Conservation (phyloP, 2,888 invertebrate species). For the Drosophila seclusa region DNA sequence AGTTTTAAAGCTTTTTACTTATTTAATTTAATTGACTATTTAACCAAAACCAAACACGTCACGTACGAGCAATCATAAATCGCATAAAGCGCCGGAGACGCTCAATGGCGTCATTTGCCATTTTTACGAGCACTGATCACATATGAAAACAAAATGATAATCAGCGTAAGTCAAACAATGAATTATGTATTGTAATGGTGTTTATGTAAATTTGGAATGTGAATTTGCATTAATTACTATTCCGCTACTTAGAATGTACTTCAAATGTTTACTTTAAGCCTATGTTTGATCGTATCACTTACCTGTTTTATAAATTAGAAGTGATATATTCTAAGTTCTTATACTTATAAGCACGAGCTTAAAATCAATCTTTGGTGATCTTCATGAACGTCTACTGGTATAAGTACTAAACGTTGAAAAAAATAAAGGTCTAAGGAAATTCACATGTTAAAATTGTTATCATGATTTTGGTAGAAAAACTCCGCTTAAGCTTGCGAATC, state of each 20-base stretch:
- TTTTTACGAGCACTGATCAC: conserved; percentile 52
- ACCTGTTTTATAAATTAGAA: not conserved
- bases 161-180: conserved; percentile 58
- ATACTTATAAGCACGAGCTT: conserved; percentile 6
- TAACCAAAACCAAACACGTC: conserved; percentile 48
- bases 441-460: not conserved
- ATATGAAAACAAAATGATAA: conserved; percentile 41
- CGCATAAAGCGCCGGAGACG: conserved; percentile 16
- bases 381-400: not conserved
- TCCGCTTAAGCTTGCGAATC: not conserved
- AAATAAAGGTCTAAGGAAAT: not conserved
- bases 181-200: conserved; percentile 60
- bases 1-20: conserved; percentile 40
- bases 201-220: conserved; percentile 19
- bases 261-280: conserved; percentile 3
- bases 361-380: conserved; percentile 1
- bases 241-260: conserved; percentile 12
- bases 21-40: conserved; percentile 73
- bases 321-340: not conserved
- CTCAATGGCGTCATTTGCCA: conserved; percentile 60
- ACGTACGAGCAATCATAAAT: conserved; percentile 35
- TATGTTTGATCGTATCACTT: not conserved
- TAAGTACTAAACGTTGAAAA: not conserved
- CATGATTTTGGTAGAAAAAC: not conserved
- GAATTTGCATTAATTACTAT: conserved; percentile 58